phyloP scores from a whole-genome alignment of 2,797 vertebrate species.

The Trichosurus vulpecula region DNA sequence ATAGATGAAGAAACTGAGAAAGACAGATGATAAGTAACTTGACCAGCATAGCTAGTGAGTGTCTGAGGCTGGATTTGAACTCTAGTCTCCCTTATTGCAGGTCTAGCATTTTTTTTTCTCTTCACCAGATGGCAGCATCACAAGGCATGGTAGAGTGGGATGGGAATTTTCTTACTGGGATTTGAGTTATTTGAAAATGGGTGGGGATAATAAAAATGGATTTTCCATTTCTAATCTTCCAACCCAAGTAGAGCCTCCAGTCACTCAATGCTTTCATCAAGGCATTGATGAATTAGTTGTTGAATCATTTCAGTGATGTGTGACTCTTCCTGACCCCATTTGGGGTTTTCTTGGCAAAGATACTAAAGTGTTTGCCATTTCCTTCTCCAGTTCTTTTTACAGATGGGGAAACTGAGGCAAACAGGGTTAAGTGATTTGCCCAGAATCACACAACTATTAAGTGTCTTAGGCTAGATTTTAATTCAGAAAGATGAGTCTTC shows the following conservation, averaged over 20 bases:
- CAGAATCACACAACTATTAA: not conserved
- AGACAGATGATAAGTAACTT: not conserved
- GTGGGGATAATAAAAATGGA: not conserved
- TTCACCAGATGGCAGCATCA: not conserved
- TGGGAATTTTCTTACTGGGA: not conserved
- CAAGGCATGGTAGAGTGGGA: not conserved
- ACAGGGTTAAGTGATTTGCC: not conserved
- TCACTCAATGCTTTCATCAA: not conserved
- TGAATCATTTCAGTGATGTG: not conserved
- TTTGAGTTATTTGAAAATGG: constrained; percentile 32
- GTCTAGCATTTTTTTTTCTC: not conserved
- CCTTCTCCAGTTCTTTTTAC: not conserved
- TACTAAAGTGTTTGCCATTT: not conserved
- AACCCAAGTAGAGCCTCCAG: not conserved
- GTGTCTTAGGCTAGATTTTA: not conserved
- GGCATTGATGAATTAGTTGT: not conserved
- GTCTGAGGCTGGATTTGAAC: not conserved
- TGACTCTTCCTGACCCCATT: not conserved
- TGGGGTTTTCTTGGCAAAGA: not conserved
- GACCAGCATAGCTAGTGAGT: not conserved
- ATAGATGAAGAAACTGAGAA: not conserved
- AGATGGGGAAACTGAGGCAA: not conserved
- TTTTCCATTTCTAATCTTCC: not conserved
- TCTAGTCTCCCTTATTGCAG: not conserved
- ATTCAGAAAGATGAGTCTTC: not conserved